Base-by-base conservation (phyloP, 2,888 invertebrate species). In the Nomada flava region DNA sequence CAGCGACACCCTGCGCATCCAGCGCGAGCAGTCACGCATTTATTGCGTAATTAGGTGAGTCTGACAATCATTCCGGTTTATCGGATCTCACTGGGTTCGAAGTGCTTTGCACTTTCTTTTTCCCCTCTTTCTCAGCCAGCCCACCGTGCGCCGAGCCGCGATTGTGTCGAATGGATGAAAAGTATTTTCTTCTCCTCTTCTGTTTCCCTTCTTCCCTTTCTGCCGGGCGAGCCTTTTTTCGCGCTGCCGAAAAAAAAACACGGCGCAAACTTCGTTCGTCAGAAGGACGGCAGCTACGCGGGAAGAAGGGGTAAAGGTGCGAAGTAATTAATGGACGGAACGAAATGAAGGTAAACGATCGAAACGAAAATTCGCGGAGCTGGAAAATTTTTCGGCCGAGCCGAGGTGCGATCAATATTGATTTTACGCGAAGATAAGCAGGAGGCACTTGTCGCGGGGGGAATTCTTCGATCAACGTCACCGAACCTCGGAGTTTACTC, bases 31-130 rank as follows among this genome's bases (percentile, higher is more conserved):
- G 85, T 83, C 81, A 83, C 86, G 82, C 82, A 83, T 89, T 87
- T 87, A 88, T 89, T 87, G 86, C 85, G 77, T 88, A 89, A 90
- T 90, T 87, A 87, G 87, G 85, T 88, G 87, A 90, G 79, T 59
- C 69, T 26, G 67, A 70, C 73, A 70, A 69, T 82, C 84, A 83
- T 89, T 87, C 84, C 87, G 73, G 87, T 88, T 86, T 86, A 90
- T 88, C 88, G 86, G 84, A 84, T 86, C 86, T 82, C 62, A 23
- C 5, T 50, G 23, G 15, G 59, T 2, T 67, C 18, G 53, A 73
- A 67, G 69, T 42, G 81, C 36, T 64, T 23, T 15, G 15, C 44
- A 29, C 29, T 64, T 26, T 13, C 42, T 36, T 42, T 1, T 36
- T n/a, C n/a, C 11, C n/a, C 23, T 53, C 18, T 55, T 68, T 36